These are phyloP conservation scores for Cromileptes altivelis DNA, from an alignment of 2,113 vertebrate genomes.

Conservation along the genomic window DNA sequence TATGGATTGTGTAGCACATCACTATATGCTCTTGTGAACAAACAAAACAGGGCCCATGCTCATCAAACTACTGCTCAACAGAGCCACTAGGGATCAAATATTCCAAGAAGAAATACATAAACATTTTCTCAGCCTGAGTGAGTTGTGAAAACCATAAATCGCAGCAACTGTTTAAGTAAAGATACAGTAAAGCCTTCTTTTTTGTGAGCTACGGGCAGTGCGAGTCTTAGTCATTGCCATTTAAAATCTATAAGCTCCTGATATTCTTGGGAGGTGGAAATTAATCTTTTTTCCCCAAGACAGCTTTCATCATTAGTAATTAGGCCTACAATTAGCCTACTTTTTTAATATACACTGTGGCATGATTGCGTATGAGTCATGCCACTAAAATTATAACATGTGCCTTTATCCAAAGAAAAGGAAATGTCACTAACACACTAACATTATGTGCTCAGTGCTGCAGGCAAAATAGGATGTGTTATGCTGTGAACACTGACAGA, in stretches of 20 bases:
- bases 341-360: slow-evolving; percentile 13
- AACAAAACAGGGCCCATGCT: not conserved
- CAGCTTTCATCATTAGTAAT: slow-evolving; percentile 27
- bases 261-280: slow-evolving; percentile 22
- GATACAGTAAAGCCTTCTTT: not conserved
- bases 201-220: not conserved
- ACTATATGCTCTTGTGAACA: not conserved
- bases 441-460: not conserved
- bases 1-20: not conserved
- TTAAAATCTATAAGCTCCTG: slow-evolving; percentile 15
- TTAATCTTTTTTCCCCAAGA: slow-evolving; percentile 26
- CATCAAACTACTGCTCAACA: not conserved
- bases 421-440: not conserved
- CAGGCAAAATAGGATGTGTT: not conserved
- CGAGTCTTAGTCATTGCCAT: not conserved
- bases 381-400: not conserved
- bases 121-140: not conserved
- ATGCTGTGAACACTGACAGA: not conserved
- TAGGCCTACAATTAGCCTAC: slow-evolving; percentile 46
- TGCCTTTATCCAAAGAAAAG: not conserved
- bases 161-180: not conserved
- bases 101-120: not conserved
- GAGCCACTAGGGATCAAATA: not conserved
- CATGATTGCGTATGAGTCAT: slow-evolving; percentile 1
- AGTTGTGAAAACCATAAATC: not conserved